Percentiles rank a stretch among this genome's conserved stretches.
Conservation (phyloP, 2,797 vertebrate species). For the Macroramphosus scolopax region DNA sequence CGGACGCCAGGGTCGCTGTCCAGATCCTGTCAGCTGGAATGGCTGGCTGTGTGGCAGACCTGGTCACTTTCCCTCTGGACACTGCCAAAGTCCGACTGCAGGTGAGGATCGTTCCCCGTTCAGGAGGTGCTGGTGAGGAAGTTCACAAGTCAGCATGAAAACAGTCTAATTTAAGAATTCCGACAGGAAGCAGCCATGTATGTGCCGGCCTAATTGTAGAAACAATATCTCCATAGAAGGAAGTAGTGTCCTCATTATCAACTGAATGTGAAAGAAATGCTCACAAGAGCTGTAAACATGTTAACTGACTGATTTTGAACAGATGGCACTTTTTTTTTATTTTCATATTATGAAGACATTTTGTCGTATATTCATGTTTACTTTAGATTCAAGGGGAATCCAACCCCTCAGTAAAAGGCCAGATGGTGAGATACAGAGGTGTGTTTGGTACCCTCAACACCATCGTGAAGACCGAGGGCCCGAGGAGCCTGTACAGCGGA, state of each 20-base stretch:
- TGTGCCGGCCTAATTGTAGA: too few species aligned
- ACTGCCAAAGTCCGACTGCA: conserved; percentile 94
- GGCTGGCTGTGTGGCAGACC: conserved; percentile 88
- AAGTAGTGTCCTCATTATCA: too few species aligned
- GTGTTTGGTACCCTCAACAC: conserved; percentile 80
- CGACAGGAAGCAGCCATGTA: too few species aligned
- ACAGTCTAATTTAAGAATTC: too few species aligned
- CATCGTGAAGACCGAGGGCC: conserved; percentile 77
- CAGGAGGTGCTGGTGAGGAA: too few species aligned
- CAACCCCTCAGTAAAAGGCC: conserved; percentile 19
- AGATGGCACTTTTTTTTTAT: background rate
- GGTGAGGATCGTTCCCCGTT: conserved; percentile 62
- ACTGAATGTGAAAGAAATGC: too few species aligned
- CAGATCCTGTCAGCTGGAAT: conserved; percentile 86
- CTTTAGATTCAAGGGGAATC: conserved; percentile 80
- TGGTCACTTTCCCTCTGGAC: conserved; percentile 91
- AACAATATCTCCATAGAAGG: too few species aligned
- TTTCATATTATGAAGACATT: background rate
- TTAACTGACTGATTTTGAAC: too few species aligned
- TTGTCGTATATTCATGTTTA: background rate
- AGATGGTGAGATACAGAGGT: conserved; percentile 68
- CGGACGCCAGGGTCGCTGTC: conserved; percentile 57
- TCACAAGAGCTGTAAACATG: too few species aligned
- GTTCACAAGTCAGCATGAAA: too few species aligned
- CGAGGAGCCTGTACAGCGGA: conserved; percentile 77